Evolutionary conservation across 2,888 invertebrate species (phyloP).

Genomic region (Hypolimnas misippus): DNA sequence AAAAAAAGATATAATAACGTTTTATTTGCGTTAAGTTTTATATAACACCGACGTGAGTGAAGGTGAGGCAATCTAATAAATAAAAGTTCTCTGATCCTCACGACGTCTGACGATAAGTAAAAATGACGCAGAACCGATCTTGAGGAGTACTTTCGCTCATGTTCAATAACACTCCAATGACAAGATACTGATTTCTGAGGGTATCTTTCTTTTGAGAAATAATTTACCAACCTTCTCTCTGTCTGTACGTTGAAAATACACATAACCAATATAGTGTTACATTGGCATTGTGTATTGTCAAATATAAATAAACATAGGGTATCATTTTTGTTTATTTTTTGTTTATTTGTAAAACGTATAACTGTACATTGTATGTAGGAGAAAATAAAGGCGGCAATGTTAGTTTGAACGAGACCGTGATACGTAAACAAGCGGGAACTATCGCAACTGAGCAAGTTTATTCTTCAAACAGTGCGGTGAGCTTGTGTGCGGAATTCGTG

Average conservation of each 20-base stretch:
- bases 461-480: constrained; percentile 64
- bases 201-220: constrained; percentile 13
- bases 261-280: too few relatives aligned
- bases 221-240: too few relatives aligned
- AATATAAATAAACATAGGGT: not conserved
- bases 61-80: constrained; percentile 30
- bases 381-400: constrained; percentile 59
- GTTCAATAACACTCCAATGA: constrained; percentile 31
- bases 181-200: constrained; percentile 33
- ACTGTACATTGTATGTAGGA: constrained; percentile 32
- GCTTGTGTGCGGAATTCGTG: constrained; percentile 45
- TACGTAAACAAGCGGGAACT: constrained; percentile 70
- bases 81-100: constrained; percentile 18
- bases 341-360: not conserved
- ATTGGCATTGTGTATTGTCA: too few relatives aligned
- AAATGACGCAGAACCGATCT: constrained; percentile 34
- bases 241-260: too few relatives aligned
- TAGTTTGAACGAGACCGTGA: constrained; percentile 59
- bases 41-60: not conserved
- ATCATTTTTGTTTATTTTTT: not conserved
- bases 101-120: constrained; percentile 33
- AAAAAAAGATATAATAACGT: not conserved
- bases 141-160: constrained; percentile 31
- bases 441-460: constrained; percentile 67
- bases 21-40: constrained; percentile 7